phyloP scores from a whole-genome alignment of 2,888 invertebrate genomes.

The Athrips mouffetella region DNA sequence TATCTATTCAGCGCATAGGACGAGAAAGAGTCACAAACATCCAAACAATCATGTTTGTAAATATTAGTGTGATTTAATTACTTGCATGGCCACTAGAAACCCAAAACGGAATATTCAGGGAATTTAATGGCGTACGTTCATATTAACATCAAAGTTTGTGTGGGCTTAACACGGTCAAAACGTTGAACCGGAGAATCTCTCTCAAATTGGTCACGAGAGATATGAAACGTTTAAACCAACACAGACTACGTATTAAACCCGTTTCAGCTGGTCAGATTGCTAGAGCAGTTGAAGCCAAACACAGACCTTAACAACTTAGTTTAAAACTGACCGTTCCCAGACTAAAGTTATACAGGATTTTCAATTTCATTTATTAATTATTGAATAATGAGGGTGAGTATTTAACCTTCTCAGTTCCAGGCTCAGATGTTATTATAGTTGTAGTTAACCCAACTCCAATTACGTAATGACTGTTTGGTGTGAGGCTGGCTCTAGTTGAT shows the following conservation, averaged over 20 bases:
- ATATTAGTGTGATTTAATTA: no score
- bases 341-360: neutral
- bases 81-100: no score
- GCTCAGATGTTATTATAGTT: neutral
- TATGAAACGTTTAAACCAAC: neutral
- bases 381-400: slow-evolving; percentile 12
- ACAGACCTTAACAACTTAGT: neutral
- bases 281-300: neutral
- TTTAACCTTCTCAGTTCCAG: neutral
- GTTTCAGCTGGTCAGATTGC: neutral
- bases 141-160: no score
- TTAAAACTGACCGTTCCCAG: slow-evolving; percentile 5
- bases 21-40: no score
- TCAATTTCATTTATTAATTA: slow-evolving; percentile 12
- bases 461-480: neutral
- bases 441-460: slow-evolving; percentile 2
- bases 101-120: no score
- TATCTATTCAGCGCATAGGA: no score
- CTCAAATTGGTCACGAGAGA: neutral
- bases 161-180: no score
- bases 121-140: no score
- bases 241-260: neutral
- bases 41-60: no score
- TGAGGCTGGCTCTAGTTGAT: slow-evolving; percentile 2
- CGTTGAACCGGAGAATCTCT: neutral